These are phyloP conservation scores for Cervus canadensis DNA, from an alignment of 2,113 vertebrate species.

Conservation along the genomic window DNA sequence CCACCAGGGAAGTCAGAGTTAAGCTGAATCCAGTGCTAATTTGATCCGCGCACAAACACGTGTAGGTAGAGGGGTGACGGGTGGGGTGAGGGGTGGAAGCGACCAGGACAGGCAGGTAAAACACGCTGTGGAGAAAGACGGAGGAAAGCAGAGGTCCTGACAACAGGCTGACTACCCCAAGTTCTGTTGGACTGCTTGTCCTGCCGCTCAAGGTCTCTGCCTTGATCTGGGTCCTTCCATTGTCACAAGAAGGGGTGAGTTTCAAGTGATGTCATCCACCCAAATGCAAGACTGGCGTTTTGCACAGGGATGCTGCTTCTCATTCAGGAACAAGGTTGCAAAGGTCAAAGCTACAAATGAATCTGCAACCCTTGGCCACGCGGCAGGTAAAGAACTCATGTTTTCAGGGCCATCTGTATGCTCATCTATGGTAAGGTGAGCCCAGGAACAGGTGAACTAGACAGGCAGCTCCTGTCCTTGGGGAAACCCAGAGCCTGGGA, in stretches of 20 bases:
- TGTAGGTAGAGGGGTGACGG: neutral
- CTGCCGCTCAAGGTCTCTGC: neutral
- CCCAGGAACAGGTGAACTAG: rapidly evolving
- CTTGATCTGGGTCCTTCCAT: neutral
- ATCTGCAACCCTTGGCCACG: neutral
- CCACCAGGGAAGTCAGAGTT: neutral
- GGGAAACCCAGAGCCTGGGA: neutral
- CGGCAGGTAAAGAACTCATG: neutral
- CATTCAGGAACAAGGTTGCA: neutral
- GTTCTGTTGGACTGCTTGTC: neutral
- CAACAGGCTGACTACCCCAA: rapidly evolving
- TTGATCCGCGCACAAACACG: rapidly evolving
- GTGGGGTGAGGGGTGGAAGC: neutral
- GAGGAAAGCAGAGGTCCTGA: neutral
- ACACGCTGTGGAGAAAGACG: neutral
- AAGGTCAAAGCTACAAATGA: neutral
- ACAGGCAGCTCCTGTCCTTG: neutral
- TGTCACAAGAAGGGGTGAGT: neutral
- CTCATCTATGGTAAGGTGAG: neutral
- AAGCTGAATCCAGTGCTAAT: neutral
- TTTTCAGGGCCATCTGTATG: rapidly evolving
- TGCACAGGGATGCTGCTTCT: neutral
- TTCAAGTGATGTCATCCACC: neutral
- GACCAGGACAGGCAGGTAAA: neutral
- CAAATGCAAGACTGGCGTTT: neutral